A percentile compares a stretch with the other conserved stretches of the same genome.
Conservation (phyloP, 2,888 invertebrate species). For the Thelaira solivaga region DNA sequence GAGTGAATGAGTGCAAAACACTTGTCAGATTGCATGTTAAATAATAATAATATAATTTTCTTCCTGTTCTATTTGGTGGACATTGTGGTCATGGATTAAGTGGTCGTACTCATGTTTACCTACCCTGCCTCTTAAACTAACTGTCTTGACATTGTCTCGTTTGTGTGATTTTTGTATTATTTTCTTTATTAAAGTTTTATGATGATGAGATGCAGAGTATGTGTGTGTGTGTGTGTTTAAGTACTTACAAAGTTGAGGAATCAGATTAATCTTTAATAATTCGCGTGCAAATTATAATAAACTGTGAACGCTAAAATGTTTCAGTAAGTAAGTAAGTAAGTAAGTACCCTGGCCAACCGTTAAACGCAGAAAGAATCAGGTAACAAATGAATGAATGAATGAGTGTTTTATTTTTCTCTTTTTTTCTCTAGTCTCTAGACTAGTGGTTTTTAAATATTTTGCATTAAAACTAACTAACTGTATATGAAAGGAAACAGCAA, state of each 20-base stretch:
- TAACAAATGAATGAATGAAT: conserved; percentile 44
- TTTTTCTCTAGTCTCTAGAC: background rate
- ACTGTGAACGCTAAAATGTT: conserved; percentile 34
- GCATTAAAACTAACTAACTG: conserved; percentile 41
- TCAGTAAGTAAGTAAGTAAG: conserved; percentile 33
- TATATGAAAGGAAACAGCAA: conserved; percentile 14
- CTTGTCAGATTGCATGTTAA: conserved; percentile 76
- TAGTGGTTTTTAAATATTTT: conserved; percentile 38
- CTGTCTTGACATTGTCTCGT: conserved; percentile 31
- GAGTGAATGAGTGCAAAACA: conserved; percentile 65
- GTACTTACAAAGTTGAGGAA: conserved; percentile 34
- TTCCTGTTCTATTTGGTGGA: conserved; percentile 60
- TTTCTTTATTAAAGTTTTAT: background rate
- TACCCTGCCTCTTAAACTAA: conserved; percentile 14
- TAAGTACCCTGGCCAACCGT: conserved; percentile 25
- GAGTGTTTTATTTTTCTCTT: too few species aligned
- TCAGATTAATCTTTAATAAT: conserved; percentile 56
- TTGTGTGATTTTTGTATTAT: background rate
- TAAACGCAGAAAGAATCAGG: conserved; percentile 20
- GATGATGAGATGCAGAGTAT: conserved; percentile 27
- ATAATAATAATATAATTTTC: conserved; percentile 73
- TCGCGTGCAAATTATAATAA: conserved; percentile 63
- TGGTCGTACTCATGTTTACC: background rate
- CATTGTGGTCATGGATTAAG: conserved; percentile 13
- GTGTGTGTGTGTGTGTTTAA: too few species aligned